These are phyloP conservation scores for Clarias laeviceps DNA, from an alignment of 2,797 vertebrate genomes.

Conservation along the genomic window DNA sequence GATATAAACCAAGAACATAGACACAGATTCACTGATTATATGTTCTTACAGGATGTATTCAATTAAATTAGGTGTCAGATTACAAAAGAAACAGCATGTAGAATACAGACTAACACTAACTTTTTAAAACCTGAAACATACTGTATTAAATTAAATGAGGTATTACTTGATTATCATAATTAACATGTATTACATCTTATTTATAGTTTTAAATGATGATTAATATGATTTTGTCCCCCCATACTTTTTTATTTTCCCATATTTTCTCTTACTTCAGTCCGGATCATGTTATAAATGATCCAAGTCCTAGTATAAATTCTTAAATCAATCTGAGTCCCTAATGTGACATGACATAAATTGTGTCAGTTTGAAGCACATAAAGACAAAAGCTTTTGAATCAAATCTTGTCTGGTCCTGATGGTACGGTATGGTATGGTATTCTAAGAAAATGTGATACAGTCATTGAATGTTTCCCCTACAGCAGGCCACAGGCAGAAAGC, in stretches of 20 bases:
- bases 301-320: background rate
- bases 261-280: too few species aligned
- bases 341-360: background rate
- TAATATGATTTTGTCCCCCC: background rate
- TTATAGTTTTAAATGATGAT: background rate
- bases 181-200: background rate
- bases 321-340: background rate
- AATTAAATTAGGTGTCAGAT: background rate
- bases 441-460: background rate
- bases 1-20: background rate
- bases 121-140: background rate
- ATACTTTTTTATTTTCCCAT: background rate
- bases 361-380: background rate
- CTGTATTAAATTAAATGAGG: background rate
- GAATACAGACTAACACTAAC: background rate
- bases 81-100: background rate
- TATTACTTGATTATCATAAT: background rate
- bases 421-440: background rate
- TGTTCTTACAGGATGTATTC: background rate
- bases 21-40: background rate
- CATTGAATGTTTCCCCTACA: background rate
- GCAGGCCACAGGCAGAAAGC: slow-evolving; percentile 16
- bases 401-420: background rate
- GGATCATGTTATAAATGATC: background rate
- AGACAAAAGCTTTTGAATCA: background rate